These are phyloP conservation scores for Meloidogyne hapla DNA, from an alignment of 1,140 invertebrate genomes.

Conservation along the genomic window DNA sequence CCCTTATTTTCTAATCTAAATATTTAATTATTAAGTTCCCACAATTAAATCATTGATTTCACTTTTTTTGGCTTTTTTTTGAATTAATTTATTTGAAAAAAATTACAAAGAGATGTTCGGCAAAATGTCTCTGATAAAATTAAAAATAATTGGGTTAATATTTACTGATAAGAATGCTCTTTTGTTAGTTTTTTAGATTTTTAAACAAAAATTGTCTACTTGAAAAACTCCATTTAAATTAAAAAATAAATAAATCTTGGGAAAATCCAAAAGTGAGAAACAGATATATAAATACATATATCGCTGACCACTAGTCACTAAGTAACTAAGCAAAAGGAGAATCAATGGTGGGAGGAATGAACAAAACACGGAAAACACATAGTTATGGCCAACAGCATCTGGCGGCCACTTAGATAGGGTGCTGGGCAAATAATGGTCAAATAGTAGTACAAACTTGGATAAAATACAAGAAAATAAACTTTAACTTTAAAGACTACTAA, in stretches of 20 bases:
- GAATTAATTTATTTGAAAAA: not conserved
- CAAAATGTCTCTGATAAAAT: not conserved
- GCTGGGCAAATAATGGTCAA: not conserved
- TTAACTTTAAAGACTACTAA: too few species aligned
- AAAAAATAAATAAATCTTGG: not conserved
- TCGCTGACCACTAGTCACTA: not conserved
- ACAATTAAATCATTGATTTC: not conserved
- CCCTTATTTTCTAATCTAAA: too few species aligned
- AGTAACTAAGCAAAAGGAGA: not conserved
- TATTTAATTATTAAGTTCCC: too few species aligned
- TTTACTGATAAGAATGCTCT: not conserved
- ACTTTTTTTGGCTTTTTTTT: not conserved
- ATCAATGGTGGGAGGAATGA: not conserved
- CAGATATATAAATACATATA: not conserved
- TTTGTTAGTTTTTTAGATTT: not conserved
- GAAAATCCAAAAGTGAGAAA: not conserved
- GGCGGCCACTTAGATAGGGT: not conserved
- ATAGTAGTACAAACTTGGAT: not conserved
- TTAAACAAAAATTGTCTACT: not conserved
- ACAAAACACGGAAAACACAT: not conserved
- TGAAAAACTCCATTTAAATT: not conserved
- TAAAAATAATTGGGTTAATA: not conserved
- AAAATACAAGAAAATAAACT: not conserved
- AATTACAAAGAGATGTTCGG: not conserved
- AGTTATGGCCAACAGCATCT: not conserved